phyloP scores from a whole-genome alignment of 92 coral and sea anemone genomes.

The Parazoanthus darwini region DNA sequence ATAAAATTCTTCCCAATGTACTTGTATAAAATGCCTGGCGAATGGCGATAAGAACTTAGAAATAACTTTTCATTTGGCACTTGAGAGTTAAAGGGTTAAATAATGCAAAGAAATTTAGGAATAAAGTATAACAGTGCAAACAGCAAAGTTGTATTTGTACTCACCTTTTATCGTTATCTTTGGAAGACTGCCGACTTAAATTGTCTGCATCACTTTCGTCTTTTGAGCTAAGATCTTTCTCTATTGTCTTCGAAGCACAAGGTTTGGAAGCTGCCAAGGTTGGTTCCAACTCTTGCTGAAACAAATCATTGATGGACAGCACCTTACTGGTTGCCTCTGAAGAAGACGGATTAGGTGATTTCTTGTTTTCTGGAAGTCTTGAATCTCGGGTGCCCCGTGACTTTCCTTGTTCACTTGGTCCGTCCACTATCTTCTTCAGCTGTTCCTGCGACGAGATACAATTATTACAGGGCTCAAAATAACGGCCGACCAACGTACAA shows the following conservation, averaged over 20 bases:
- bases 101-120: not conserved
- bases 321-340: not conserved
- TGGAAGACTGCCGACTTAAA: not conserved
- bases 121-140: not conserved
- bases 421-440: not conserved
- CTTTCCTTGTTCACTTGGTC: constrained; percentile 5
- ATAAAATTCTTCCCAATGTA: too few relatives aligned
- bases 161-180: constrained; percentile 16
- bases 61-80: too few relatives aligned
- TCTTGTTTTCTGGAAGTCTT: constrained; percentile 7
- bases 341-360: not conserved
- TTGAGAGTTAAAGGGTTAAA: too few relatives aligned
- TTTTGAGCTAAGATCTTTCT: not conserved
- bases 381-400: not conserved
- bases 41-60: too few relatives aligned
- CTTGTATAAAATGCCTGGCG: too few relatives aligned
- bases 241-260: not conserved
- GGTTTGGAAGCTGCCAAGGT: not conserved
- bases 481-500: too few relatives aligned
- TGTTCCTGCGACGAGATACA: constrained; percentile 2
- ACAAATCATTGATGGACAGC: not conserved
- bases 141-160: not conserved
- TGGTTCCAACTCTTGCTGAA: not conserved
- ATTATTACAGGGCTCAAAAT: too few relatives aligned
- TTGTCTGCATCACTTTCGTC: not conserved